These are phyloP conservation scores for Puma concolor DNA, from an alignment of 2,113 vertebrate genomes.

Conservation along the genomic window DNA sequence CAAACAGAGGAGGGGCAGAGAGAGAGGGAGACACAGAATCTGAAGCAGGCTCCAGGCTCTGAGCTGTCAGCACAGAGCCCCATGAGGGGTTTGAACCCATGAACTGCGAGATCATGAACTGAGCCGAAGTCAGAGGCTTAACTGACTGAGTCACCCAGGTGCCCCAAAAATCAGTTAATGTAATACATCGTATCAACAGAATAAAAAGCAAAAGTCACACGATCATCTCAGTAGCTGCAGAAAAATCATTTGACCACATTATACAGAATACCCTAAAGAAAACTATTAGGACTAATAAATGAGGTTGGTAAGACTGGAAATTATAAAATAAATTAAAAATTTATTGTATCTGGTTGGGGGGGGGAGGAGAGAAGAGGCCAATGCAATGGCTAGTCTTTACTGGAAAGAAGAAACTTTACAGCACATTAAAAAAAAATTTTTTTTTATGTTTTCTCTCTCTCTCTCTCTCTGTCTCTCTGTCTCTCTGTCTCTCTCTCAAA, in stretches of 20 bases:
- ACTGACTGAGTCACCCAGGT: too few species aligned
- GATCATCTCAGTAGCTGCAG: not conserved
- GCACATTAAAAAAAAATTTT: not conserved
- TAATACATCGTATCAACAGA: not conserved
- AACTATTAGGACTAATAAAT: not conserved
- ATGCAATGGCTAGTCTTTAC: not conserved
- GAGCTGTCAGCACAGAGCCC: too few species aligned
- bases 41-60: too few species aligned
- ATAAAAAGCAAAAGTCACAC: not conserved
- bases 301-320: not conserved
- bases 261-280: not conserved
- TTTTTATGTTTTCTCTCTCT: too few species aligned
- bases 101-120: too few species aligned
- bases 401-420: not conserved
- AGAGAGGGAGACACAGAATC: too few species aligned
- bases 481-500: too few species aligned
- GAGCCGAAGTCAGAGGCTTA: too few species aligned
- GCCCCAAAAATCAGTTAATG: not conserved
- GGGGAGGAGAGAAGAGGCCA: not conserved
- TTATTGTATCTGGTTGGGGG: not conserved
- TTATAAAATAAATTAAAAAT: conserved; percentile 19
- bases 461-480: too few species aligned
- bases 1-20: too few species aligned
- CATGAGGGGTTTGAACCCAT: too few species aligned
- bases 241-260: not conserved